Percentiles rank a stretch among this genome's conserved stretches.
Evolutionary conservation across 2,797 vertebrate genomes (phyloP).

Genomic region (Fundulus diaphanus): DNA sequence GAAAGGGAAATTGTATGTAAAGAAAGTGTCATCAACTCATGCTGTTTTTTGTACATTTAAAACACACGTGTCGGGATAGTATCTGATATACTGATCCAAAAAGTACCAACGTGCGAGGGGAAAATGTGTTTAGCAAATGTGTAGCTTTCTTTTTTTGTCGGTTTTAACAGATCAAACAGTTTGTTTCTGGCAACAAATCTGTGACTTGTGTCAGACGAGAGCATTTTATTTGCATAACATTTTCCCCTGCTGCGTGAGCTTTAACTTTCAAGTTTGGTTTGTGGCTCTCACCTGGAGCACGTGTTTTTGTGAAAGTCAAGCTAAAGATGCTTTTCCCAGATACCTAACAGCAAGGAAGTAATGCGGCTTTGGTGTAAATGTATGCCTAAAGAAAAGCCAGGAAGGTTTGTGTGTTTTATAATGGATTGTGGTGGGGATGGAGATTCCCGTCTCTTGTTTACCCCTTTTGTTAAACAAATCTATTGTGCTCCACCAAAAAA

Average conservation of each 20-base stretch:
- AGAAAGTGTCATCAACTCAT: background rate
- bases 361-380: background rate
- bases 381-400: background rate
- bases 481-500: slow-evolving; percentile 40
- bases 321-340: background rate
- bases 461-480: slow-evolving; percentile 17
- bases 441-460: slow-evolving; percentile 33
- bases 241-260: background rate
- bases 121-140: background rate
- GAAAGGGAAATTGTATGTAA: background rate
- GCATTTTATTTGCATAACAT: background rate
- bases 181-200: background rate
- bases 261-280: background rate
- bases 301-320: background rate
- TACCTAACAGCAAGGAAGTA: background rate
- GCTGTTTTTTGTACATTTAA: background rate
- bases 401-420: background rate
- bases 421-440: slow-evolving; percentile 39
- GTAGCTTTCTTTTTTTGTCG: background rate
- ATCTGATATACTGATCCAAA: background rate
- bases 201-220: background rate
- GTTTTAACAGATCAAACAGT: background rate
- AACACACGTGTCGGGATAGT: background rate
- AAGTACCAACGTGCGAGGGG: background rate
- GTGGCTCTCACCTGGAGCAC: background rate